phyloP scores from a whole-genome alignment of 2,888 invertebrate species.

The Sminthurides aquaticus region DNA sequence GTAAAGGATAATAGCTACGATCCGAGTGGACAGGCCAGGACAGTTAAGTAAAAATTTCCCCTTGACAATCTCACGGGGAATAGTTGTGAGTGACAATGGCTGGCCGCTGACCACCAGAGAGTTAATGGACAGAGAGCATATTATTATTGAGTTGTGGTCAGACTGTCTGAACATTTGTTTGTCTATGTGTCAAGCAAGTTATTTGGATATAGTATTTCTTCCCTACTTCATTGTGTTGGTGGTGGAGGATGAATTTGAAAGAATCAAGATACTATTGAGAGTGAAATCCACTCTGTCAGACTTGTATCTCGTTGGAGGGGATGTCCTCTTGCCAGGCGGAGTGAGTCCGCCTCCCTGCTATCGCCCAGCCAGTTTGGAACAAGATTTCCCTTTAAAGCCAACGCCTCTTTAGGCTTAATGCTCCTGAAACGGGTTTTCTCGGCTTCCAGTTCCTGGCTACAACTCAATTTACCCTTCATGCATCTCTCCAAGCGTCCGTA shows the following conservation, averaged over 20 bases:
- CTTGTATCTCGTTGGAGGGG: slow-evolving; percentile 6
- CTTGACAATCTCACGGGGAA: too few relatives aligned
- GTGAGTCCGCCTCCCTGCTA: slow-evolving; percentile 8
- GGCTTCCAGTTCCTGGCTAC: not conserved
- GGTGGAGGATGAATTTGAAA: not conserved
- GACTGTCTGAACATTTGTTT: too few relatives aligned
- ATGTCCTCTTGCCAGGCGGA: slow-evolving; percentile 4
- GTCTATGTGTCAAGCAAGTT: too few relatives aligned
- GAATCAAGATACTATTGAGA: not conserved
- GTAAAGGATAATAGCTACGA: too few relatives aligned
- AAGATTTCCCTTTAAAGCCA: not conserved
- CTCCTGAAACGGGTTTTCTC: slow-evolving; percentile 1
- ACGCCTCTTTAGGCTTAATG: slow-evolving; percentile 14
- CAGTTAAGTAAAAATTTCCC: too few relatives aligned
- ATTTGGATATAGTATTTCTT: not conserved
- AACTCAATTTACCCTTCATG: not conserved
- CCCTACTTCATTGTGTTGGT: too few relatives aligned
- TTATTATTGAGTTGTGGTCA: too few relatives aligned
- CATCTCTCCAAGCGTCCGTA: not conserved
- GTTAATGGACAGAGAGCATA: not conserved
- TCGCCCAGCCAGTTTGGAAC: slow-evolving; percentile 12
- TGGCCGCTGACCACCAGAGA: not conserved
- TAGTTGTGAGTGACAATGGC: not conserved
- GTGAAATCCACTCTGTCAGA: not conserved
- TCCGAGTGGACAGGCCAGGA: too few relatives aligned